These are phyloP conservation scores for Melipona beecheii DNA, from an alignment of 2,888 invertebrate species.

Conservation along the genomic window DNA sequence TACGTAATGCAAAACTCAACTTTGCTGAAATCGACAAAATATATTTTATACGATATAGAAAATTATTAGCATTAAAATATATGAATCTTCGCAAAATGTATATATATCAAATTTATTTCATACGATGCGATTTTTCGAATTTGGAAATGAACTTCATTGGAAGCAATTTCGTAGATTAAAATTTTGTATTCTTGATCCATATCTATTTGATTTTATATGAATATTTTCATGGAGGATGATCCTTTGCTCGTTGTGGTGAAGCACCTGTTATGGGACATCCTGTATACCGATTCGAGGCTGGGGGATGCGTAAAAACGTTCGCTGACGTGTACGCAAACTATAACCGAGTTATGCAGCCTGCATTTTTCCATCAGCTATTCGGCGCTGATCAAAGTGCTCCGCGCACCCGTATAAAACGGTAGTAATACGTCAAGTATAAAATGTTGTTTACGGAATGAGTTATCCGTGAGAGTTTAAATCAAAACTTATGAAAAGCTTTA, in stretches of 20 bases:
- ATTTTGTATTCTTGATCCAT: neutral
- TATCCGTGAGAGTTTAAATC: conserved; percentile 67
- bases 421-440: conserved; percentile 67
- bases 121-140: neutral
- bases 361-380: conserved; percentile 73
- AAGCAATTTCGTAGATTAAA: neutral
- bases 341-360: conserved; percentile 66
- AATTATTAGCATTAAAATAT: neutral
- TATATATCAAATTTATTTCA: neutral
- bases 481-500: conserved; percentile 69
- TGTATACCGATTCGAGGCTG: conserved; percentile 37
- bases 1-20: too few species aligned
- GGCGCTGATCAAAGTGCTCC: conserved; percentile 74
- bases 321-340: conserved; percentile 60
- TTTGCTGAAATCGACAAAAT: neutral
- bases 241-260: neutral
- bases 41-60: too few species aligned
- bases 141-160: neutral
- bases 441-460: conserved; percentile 64
- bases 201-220: neutral
- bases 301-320: conserved; percentile 68
- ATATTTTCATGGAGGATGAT: neutral
- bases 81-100: neutral
- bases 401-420: conserved; percentile 64
- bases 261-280: conserved; percentile 14